phyloP scores from a whole-genome alignment of 1,140 invertebrate species.

The Neoseiulus cucumeris region DNA sequence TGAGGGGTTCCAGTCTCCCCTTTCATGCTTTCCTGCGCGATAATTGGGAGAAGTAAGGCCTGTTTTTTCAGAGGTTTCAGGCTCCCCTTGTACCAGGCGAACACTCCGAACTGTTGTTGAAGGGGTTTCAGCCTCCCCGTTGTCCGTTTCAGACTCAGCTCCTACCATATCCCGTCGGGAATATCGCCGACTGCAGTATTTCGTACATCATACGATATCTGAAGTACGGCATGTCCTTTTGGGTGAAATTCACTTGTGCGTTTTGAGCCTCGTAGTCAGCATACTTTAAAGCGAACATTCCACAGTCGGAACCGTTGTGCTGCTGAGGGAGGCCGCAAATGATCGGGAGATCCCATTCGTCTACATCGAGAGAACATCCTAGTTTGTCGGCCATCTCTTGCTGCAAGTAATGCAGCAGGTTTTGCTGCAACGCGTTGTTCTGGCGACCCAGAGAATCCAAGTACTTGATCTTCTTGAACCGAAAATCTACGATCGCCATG shows the following conservation, averaged over 20 bases:
- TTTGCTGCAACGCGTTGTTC: constrained; percentile 49
- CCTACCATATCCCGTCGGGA: no score
- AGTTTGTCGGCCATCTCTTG: constrained; percentile 75
- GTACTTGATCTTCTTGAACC: constrained; percentile 54
- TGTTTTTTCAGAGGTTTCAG: no score
- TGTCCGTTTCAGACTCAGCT: no score
- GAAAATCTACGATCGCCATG: constrained; percentile 67
- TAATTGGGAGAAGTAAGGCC: no score
- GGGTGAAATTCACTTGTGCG: constrained; percentile 45
- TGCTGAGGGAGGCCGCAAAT: constrained; percentile 69
- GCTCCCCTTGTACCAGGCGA: no score
- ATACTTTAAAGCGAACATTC: constrained; percentile 88
- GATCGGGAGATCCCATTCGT: constrained; percentile 44
- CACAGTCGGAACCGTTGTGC: constrained; percentile 94
- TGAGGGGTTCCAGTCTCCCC: no score
- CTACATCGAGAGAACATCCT: constrained; percentile 43
- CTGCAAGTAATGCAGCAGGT: constrained; percentile 49
- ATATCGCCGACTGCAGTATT: no score
- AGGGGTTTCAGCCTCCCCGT: no score
- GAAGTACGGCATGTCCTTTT: no score
- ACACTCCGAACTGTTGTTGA: no score
- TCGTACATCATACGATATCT: no score
- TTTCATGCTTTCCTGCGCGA: no score
- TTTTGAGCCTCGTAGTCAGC: constrained; percentile 70
- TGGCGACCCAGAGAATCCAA: constrained; percentile 77